phyloP scores from a whole-genome alignment of 2,888 invertebrate species.

The Cyrtodaria siliqua region DNA sequence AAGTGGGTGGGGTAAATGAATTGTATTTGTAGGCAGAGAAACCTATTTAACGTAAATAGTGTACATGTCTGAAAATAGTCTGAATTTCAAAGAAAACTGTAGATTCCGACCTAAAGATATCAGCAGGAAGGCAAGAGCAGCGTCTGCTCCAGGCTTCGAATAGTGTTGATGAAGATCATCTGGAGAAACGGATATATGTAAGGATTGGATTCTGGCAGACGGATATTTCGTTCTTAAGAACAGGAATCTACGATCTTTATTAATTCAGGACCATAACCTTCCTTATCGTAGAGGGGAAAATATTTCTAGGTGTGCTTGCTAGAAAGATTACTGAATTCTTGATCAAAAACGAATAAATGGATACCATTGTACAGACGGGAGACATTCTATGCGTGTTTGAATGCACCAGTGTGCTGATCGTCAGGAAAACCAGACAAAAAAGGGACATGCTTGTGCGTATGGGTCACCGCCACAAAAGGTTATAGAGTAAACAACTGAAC shows the following conservation, averaged over 20 bases:
- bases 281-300: slow-evolving; percentile 49
- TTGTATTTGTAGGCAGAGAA: too few species aligned
- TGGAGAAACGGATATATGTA: slow-evolving; percentile 30
- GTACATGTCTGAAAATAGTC: too few species aligned
- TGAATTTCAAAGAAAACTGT: too few species aligned
- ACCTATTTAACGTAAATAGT: too few species aligned
- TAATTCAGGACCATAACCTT: slow-evolving; percentile 54
- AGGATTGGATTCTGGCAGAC: slow-evolving; percentile 31
- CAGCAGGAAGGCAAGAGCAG: slow-evolving; percentile 33
- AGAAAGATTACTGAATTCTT: slow-evolving; percentile 7
- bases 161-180: slow-evolving; percentile 26
- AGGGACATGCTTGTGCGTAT: too few species aligned
- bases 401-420: slow-evolving; percentile 38
- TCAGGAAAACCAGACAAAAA: slow-evolving; percentile 29
- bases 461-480: too few species aligned
- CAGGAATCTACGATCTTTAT: slow-evolving; percentile 29
- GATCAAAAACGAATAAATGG: slow-evolving; percentile 31
- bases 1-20: too few species aligned
- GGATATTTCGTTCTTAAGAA: slow-evolving; percentile 40
- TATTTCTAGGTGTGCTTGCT: slow-evolving; percentile 32
- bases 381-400: slow-evolving; percentile 36
- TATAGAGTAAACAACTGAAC: too few species aligned
- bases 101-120: too few species aligned
- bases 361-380: slow-evolving; percentile 39
- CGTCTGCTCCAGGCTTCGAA: slow-evolving; percentile 47